phyloP scores from a whole-genome alignment of 1,140 invertebrate species.

The Drosophila arizonae region DNA sequence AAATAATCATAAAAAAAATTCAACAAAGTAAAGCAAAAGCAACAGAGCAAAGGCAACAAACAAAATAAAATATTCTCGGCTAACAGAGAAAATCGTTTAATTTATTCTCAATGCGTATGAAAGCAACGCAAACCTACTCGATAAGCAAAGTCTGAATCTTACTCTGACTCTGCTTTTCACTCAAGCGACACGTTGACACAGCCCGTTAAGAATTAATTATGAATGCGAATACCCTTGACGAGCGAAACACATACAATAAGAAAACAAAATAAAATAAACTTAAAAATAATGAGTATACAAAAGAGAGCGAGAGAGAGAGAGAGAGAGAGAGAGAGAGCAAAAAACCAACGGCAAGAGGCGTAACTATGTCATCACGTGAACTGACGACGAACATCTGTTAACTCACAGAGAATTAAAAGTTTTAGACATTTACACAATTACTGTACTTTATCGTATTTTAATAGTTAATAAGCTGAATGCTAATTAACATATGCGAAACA shows the following conservation, averaged over 20 bases:
- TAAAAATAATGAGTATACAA: not conserved
- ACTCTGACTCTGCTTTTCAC: too few relatives aligned
- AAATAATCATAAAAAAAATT: slow-evolving; percentile 21
- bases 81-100: slow-evolving; percentile 51
- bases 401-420: not conserved
- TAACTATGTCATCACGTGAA: slow-evolving; percentile 19
- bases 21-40: slow-evolving; percentile 25
- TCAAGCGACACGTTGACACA: slow-evolving; percentile 32
- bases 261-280: slow-evolving; percentile 2
- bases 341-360: not conserved
- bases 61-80: slow-evolving; percentile 22
- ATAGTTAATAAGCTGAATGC: not conserved
- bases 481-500: not conserved
- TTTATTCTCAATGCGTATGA: slow-evolving; percentile 71
- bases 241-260: not conserved
- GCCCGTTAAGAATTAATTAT: slow-evolving; percentile 45
- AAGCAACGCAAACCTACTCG: slow-evolving; percentile 24
- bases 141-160: not conserved
- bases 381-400: slow-evolving; percentile 2
- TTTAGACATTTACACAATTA: not conserved
- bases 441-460: too few relatives aligned
- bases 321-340: too few relatives aligned
- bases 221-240: slow-evolving; percentile 32
- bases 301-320: too few relatives aligned
- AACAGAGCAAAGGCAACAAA: slow-evolving; percentile 36